Base-by-base conservation (phyloP, 30 jellyfish, hydroid and myxozoan genomes). In the Aurelia aurita region DNA sequence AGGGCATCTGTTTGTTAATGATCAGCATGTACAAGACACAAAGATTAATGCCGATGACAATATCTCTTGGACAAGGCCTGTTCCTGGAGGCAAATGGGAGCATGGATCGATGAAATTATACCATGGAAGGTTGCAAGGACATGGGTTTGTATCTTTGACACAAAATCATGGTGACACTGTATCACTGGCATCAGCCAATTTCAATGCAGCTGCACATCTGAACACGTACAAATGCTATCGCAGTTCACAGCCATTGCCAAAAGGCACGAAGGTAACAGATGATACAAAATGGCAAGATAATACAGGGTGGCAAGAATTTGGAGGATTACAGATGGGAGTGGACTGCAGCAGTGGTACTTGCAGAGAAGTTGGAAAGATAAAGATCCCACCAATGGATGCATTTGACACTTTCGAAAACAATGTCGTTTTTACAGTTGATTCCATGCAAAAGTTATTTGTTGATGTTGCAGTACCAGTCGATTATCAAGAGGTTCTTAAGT, bases 21-120 rank as follows among this genome's bases (percentile, higher is more conserved):
- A 58, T 15, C 5, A 19, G 34, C 85, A 67, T 57, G 91, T 82
- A 2, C 77, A 69, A 14, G 71, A 43, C 53, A 64, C 69, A 20
- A 28, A 82, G 5, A 46, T 82, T 5, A 16, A 64, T 19, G 46
- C 44, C 35, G 86, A 47, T 39, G 27, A 82, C 71, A 82, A 55
- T 8, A 49, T 82, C 34, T n/a, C 85, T 11, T 82, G 91, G 91
- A 60, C 91, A 58, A 69, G 91, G 43, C 46, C 28, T 8, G 85
- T 82, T 44, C 28, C 74, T 27, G 85, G 57, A 44, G 91, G 85
- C 1, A 82, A 82, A 82, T 82, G 85, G 85, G 91, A 82, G 55
- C 91, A 82, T 82, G 91, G 91, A 19, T 25, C 51, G 15, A 39
- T 39, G 51, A 80, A 80, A 53, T 23, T 80, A 31, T 82, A 64